Base-by-base conservation (phyloP, 1,140 invertebrate genomes). In the Macrobrachium rosenbergii region DNA sequence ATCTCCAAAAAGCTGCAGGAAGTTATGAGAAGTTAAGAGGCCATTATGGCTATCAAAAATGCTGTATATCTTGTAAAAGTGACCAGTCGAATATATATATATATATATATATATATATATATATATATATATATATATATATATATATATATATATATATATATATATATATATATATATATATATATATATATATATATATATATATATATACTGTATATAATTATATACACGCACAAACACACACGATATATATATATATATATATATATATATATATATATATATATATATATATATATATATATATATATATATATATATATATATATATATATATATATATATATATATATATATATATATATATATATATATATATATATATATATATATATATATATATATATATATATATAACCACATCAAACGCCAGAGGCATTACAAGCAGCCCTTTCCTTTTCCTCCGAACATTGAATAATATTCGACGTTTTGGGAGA, bases 341-440 rank as follows among this genome's bases (percentile, higher is more conserved):
- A 69, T 69, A 69, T 69, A 69, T 69, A 72, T 21, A 72, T 21
- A 72, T 21, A 72, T 21, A 72, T 21, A 72, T 21, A 72, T 21
- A 72, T 21, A 72, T 21, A 72, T 72, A 72, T 72, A 72, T 72
- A 72, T 72, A 72, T 72, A 72, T 72, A 72, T 72, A 72, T 72
- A 72, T 72, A 72, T 72, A 72, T 72, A 72, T 72, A 72, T 72
- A 72, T 72, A 72, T 72, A 72, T 72, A 72, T 72, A 72, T 72
- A 72, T 72, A 72, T 72, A 72, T 72, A 72, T 72, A 72, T 72
- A 72, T 72, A 72, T 72, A 72, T 72, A 72, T 72, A 21, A 16
- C 23, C 16, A 52, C 45, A 43, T 52, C 23, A n/a, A 77, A 10
- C 23, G n/a, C 23, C 45, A 77, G 7, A 52, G 10, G 45, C 52